Evolutionary conservation across 2,797 vertebrate species (phyloP).

Genomic region (Coluber constrictor): DNA sequence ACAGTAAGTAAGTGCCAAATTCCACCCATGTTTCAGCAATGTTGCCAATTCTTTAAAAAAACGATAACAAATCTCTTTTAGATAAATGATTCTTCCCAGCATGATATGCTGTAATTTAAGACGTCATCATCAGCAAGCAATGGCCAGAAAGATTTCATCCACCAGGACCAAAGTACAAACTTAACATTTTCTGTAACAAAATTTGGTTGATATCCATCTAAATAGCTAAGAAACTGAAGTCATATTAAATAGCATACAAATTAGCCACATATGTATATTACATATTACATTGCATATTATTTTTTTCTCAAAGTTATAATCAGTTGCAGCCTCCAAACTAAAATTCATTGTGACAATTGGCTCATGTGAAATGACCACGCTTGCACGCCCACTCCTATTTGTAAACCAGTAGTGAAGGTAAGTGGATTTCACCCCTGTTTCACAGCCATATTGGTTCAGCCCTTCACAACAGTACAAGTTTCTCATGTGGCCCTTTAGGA

Average conservation of each 20-base stretch:
- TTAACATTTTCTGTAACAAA: constrained; percentile 6
- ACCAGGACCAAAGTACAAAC: neutral
- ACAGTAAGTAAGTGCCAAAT: constrained; percentile 2
- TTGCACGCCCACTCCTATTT: no score
- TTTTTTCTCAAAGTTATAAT: neutral
- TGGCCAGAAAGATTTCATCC: neutral
- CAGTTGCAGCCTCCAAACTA: neutral
- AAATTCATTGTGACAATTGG: neutral
- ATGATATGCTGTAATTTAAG: neutral
- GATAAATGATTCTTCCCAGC: neutral
- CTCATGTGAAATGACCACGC: no score
- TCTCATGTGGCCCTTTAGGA: neutral
- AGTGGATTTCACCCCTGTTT: neutral
- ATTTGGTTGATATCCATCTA: neutral
- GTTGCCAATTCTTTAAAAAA: neutral
- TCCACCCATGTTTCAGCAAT: neutral
- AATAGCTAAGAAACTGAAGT: neutral
- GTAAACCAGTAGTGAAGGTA: no score
- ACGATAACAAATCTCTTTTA: neutral
- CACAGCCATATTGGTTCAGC: neutral
- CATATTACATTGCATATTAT: neutral
- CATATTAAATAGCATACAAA: constrained; percentile 4
- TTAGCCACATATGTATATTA: neutral
- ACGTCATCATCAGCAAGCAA: neutral
- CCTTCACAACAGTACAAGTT: neutral